Conservation (phyloP, 2,888 invertebrate species). For the Girardia tigrina region DNA sequence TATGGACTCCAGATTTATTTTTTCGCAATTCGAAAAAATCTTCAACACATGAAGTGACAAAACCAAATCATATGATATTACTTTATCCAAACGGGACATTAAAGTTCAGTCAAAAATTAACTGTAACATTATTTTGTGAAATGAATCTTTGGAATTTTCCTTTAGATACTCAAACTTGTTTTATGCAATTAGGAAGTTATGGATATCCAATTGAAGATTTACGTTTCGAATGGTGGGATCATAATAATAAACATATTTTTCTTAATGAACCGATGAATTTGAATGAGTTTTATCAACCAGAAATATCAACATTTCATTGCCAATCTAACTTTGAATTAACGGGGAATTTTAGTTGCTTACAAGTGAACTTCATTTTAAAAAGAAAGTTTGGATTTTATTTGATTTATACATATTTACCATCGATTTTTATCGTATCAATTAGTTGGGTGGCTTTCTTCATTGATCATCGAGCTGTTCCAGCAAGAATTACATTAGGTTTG, state of each 20-base stretch:
- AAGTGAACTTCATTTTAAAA: slow-evolving; percentile 29
- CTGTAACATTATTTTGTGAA: slow-evolving; percentile 33
- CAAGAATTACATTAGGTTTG: slow-evolving; percentile 34
- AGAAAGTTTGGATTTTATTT: slow-evolving; percentile 37
- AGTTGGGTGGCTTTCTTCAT: slow-evolving; percentile 36
- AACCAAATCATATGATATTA: slow-evolving; percentile 35
- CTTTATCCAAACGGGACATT: slow-evolving; percentile 29
- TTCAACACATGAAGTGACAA: slow-evolving; percentile 33
- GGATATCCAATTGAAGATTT: slow-evolving; percentile 35
- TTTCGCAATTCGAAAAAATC: slow-evolving; percentile 36
- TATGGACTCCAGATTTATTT: slow-evolving; percentile 36
- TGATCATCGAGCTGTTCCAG: slow-evolving; percentile 35
- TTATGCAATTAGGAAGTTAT: slow-evolving; percentile 36
- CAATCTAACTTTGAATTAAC: slow-evolving; percentile 35
- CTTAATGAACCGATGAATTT: slow-evolving; percentile 27
- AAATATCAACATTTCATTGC: slow-evolving; percentile 32
- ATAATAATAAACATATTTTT: slow-evolving; percentile 16
- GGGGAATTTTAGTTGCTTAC: slow-evolving; percentile 34
- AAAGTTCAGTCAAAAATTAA: slow-evolving; percentile 36
- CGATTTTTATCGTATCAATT: slow-evolving; percentile 33
- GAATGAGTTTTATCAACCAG: slow-evolving; percentile 34
- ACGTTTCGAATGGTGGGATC: slow-evolving; percentile 32
- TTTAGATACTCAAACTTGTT: slow-evolving; percentile 37
- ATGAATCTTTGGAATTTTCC: slow-evolving; percentile 37
- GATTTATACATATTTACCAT: slow-evolving; percentile 36